phyloP scores from a whole-genome alignment of 2,797 vertebrate genomes.

The Mormyrops boulengeri region DNA sequence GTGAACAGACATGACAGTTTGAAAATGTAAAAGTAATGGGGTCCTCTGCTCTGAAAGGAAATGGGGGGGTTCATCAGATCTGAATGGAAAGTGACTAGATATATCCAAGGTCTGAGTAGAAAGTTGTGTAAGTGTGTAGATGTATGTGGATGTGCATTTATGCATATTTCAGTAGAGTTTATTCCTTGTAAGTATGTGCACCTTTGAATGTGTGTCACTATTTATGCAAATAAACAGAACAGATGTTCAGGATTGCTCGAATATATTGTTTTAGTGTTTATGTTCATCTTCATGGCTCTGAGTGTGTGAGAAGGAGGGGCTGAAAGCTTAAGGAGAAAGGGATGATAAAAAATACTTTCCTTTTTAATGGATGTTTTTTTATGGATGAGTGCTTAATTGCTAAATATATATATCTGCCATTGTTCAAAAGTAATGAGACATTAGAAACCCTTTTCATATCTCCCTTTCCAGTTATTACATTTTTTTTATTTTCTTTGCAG shows the following conservation, averaged over 20 bases:
- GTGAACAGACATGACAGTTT: not conserved
- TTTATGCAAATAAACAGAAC: not conserved
- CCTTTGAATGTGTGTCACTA: not conserved
- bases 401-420: not conserved
- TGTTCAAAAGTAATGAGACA: not conserved
- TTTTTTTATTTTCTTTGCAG: not conserved
- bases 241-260: not conserved
- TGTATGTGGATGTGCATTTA: not conserved
- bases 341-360: not conserved
- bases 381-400: not conserved
- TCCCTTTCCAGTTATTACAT: not conserved
- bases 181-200: not conserved
- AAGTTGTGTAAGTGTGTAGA: not conserved
- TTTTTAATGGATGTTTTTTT: not conserved
- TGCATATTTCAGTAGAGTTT: not conserved
- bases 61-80: not conserved
- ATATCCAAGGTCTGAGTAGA: not conserved
- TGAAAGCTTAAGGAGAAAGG: not conserved
- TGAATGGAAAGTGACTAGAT: not conserved
- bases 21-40: not conserved
- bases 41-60: not conserved
- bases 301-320: not conserved
- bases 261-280: not conserved
- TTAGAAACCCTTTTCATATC: not conserved
- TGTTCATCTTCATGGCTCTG: not conserved